Percentiles rank a stretch among this genome's conserved stretches.
Conservation (phyloP, 2,888 invertebrate species). For the Andrena flavipes region DNA sequence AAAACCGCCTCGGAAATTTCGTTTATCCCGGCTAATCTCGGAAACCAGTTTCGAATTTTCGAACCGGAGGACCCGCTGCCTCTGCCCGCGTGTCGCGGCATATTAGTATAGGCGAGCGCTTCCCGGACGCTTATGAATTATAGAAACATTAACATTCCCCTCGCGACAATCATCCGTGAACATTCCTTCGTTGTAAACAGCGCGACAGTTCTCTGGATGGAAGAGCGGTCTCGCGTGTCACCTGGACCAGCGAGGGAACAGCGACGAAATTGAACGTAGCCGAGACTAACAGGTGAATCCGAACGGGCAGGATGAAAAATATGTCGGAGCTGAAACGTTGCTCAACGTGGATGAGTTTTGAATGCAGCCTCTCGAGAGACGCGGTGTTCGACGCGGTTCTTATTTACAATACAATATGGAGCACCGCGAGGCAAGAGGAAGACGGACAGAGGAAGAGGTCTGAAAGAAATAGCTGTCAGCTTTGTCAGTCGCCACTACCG, state of each 20-base stretch:
- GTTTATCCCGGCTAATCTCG: slow-evolving; percentile 65
- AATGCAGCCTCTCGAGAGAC: slow-evolving; percentile 26
- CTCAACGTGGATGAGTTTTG: slow-evolving; percentile 12
- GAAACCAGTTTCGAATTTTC: slow-evolving; percentile 63
- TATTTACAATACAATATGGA: slow-evolving; percentile 62
- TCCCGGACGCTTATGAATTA: slow-evolving; percentile 20
- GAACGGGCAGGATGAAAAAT: slow-evolving; percentile 13
- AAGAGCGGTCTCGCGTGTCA: background rate
- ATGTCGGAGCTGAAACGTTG: background rate
- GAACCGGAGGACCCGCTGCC: background rate
- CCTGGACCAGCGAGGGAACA: slow-evolving; percentile 1
- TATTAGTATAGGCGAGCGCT: no score
- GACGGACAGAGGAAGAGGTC: slow-evolving; percentile 30
- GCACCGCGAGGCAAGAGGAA: slow-evolving; percentile 26
- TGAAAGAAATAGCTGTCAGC: slow-evolving; percentile 66
- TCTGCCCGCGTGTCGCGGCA: background rate
- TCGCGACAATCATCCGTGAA: background rate
- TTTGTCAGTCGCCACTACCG: slow-evolving; percentile 69
- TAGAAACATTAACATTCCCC: slow-evolving; percentile 36
- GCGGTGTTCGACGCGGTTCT: slow-evolving; percentile 37
- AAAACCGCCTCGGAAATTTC: slow-evolving; percentile 51
- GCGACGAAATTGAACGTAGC: background rate
- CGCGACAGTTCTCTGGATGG: slow-evolving; percentile 14
- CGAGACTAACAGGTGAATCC: slow-evolving; percentile 50
- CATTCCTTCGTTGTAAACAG: background rate